These are phyloP conservation scores for Erinaceus europaeus DNA, from an alignment of 2,113 vertebrate genomes.

Conservation along the genomic window DNA sequence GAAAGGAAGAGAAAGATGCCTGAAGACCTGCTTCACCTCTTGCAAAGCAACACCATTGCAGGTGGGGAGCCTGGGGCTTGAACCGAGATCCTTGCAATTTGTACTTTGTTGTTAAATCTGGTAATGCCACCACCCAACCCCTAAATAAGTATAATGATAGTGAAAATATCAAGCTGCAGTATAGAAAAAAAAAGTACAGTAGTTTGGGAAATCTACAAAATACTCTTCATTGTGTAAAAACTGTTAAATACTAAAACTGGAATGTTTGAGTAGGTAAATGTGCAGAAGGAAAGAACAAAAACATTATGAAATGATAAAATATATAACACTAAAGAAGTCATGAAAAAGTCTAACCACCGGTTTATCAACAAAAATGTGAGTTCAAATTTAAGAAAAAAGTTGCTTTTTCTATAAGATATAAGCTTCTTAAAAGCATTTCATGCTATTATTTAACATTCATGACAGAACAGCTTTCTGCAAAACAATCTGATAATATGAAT, in stretches of 20 bases:
- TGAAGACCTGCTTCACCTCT: no score
- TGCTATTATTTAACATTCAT: background rate
- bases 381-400: background rate
- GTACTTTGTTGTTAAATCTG: no score
- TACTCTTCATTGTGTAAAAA: background rate
- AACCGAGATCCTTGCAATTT: no score
- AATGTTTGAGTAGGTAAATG: background rate
- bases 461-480: background rate
- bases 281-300: background rate
- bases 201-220: no score
- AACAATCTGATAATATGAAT: background rate
- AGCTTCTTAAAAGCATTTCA: background rate
- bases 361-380: background rate
- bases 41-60: no score
- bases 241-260: background rate
- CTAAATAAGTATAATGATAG: no score
- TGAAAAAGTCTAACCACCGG: background rate
- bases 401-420: background rate
- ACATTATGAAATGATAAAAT: background rate
- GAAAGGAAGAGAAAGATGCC: no score
- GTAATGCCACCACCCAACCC: no score
- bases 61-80: no score
- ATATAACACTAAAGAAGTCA: background rate
- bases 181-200: no score
- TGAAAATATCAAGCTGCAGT: no score